These are phyloP conservation scores for Drosophila sproati DNA, from an alignment of 1,140 invertebrate species.

Conservation along the genomic window DNA sequence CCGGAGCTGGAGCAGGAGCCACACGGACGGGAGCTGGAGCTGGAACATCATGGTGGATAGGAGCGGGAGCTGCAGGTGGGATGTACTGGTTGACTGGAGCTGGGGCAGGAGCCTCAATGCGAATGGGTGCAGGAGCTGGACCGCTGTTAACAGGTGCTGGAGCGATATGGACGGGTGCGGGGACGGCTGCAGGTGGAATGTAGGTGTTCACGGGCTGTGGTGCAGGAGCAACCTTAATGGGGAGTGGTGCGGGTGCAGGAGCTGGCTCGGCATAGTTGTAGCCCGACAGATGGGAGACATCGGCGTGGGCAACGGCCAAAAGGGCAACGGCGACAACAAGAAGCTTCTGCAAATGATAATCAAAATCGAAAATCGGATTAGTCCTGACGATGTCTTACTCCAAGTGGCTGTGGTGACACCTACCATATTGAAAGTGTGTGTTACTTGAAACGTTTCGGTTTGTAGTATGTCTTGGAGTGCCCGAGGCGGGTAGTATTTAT, in stretches of 20 bases:
- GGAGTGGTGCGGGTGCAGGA: slow-evolving; percentile 44
- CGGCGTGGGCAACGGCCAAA: slow-evolving; percentile 75
- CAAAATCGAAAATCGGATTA: neutral
- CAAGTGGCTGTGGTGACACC: slow-evolving; percentile 20
- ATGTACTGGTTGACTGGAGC: slow-evolving; percentile 45
- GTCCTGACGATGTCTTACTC: neutral
- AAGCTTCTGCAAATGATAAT: slow-evolving; percentile 60
- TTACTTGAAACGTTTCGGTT: slow-evolving; percentile 60
- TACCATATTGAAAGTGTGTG: slow-evolving; percentile 62
- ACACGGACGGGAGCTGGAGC: slow-evolving; percentile 9
- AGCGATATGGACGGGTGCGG: slow-evolving; percentile 20
- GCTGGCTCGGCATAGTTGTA: slow-evolving; percentile 70
- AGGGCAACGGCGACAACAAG: slow-evolving; percentile 67
- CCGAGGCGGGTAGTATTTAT: slow-evolving; percentile 58
- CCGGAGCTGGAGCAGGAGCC: slow-evolving; percentile 9
- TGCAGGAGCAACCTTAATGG: slow-evolving; percentile 47
- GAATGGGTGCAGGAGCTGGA: slow-evolving; percentile 52
- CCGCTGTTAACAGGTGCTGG: slow-evolving; percentile 24
- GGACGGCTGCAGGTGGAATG: slow-evolving; percentile 34
- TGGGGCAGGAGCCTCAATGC: slow-evolving; percentile 25
- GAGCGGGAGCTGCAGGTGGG: slow-evolving; percentile 36
- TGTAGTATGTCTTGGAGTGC: slow-evolving; percentile 48
- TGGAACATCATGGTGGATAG: slow-evolving; percentile 1
- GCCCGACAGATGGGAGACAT: slow-evolving; percentile 77
- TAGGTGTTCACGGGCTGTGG: slow-evolving; percentile 50